phyloP scores from a whole-genome alignment of 2,888 invertebrate genomes.

The Seira sanloemensis region DNA sequence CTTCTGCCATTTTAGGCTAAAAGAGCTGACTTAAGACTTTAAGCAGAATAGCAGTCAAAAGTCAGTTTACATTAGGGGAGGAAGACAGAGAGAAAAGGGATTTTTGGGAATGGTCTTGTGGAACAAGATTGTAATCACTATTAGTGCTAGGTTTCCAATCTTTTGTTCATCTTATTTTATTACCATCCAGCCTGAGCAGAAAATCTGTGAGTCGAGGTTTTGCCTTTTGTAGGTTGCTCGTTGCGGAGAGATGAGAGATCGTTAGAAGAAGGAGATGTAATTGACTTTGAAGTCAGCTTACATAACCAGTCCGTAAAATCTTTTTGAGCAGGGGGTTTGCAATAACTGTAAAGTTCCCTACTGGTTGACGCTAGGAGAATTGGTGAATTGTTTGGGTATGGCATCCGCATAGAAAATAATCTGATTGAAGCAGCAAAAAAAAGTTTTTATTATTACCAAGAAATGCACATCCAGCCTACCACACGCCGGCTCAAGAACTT shows the following conservation, averaged over 20 bases:
- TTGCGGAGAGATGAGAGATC: not conserved
- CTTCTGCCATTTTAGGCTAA: not conserved
- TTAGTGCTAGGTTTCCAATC: not conserved
- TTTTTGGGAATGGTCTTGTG: constrained; percentile 4
- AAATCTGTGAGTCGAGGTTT: not conserved
- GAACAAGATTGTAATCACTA: constrained; percentile 11
- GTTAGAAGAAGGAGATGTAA: not conserved
- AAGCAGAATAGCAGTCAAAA: constrained; percentile 8
- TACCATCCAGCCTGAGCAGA: not conserved
- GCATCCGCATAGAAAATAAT: constrained; percentile 3
- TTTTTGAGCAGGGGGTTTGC: not conserved
- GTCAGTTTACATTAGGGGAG: constrained; percentile 11
- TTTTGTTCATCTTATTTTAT: constrained; percentile 17
- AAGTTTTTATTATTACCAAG: not conserved
- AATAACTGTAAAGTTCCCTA: constrained; percentile 9
- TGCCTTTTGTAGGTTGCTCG: not conserved
- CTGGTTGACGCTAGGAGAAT: too few species aligned
- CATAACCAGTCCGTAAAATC: not conserved
- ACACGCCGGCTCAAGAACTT: too few species aligned
- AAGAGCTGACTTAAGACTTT: not conserved
- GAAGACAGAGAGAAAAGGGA: not conserved
- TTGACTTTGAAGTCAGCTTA: constrained; percentile 17
- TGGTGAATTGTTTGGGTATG: too few species aligned
- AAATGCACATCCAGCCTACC: not conserved
- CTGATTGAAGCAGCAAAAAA: not conserved